These are phyloP conservation scores for Pyrgilauda ruficollis DNA, from an alignment of 2,113 vertebrate species.

Conservation along the genomic window DNA sequence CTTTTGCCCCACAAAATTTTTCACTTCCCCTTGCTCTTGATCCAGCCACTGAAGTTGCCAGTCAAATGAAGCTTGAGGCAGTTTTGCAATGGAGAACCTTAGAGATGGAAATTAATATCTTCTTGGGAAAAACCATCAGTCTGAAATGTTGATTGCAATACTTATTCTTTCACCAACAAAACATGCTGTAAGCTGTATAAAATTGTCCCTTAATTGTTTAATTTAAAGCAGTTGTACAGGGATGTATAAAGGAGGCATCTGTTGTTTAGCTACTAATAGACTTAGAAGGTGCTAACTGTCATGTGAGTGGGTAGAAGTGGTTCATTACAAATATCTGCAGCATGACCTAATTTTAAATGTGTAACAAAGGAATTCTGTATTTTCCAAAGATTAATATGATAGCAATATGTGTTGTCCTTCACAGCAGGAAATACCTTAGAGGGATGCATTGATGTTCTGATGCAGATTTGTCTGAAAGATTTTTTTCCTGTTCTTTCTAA, in stretches of 20 bases:
- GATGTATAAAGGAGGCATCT: background rate
- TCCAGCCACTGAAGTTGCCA: background rate
- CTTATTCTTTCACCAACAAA: background rate
- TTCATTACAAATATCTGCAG: background rate
- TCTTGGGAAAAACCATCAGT: background rate
- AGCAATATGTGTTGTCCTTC: background rate
- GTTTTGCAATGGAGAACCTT: background rate
- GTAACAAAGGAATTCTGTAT: background rate
- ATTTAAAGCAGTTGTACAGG: background rate
- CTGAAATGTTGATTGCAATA: background rate
- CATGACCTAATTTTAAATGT: background rate
- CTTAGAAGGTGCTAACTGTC: background rate
- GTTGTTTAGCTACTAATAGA: background rate
- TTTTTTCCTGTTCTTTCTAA: background rate
- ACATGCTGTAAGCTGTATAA: background rate
- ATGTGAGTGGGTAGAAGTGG: background rate
- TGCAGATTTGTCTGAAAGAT: background rate
- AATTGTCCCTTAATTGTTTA: background rate
- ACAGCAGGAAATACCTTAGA: background rate
- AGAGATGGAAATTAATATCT: background rate
- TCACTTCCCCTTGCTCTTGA: background rate
- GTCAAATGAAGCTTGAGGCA: background rate
- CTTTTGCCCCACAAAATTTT: rapidly evolving
- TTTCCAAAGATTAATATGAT: background rate
- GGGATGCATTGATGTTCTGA: background rate